These are phyloP conservation scores for Ciconia maguari DNA, from an alignment of 2,113 vertebrate species.

Conservation along the genomic window DNA sequence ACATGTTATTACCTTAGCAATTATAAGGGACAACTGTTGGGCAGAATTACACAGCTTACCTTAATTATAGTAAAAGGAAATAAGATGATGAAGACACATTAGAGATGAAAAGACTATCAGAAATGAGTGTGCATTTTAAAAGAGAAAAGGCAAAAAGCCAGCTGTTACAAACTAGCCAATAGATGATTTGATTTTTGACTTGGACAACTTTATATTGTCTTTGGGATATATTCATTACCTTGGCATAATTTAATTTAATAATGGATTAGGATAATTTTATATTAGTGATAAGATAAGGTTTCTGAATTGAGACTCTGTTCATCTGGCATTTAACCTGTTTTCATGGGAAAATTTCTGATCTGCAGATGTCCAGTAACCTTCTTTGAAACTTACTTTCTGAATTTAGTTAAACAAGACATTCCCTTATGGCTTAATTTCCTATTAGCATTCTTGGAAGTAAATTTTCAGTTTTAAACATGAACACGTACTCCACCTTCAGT, in stretches of 20 bases:
- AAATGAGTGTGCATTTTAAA: background rate
- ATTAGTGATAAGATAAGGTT: background rate
- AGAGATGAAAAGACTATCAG: background rate
- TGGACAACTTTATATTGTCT: background rate
- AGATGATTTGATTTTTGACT: background rate
- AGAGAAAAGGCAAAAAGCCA: background rate
- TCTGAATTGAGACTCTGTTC: background rate
- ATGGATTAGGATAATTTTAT: background rate
- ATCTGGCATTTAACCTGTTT: background rate
- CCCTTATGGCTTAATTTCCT: background rate
- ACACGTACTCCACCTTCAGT: background rate
- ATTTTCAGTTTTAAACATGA: background rate
- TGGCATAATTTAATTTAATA: background rate
- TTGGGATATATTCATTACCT: background rate
- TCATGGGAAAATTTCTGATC: background rate
- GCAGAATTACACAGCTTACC: background rate
- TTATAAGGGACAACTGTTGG: background rate
- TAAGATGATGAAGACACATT: background rate
- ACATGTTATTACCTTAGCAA: background rate
- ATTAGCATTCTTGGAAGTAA: background rate
- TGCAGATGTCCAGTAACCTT: background rate
- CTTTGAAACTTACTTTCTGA: background rate
- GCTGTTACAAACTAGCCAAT: background rate
- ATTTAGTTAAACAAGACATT: background rate
- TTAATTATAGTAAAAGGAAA: background rate